Evolutionary conservation across 2,113 vertebrate genomes (phyloP).

Genomic region (Leptodactylus fuscus): DNA sequence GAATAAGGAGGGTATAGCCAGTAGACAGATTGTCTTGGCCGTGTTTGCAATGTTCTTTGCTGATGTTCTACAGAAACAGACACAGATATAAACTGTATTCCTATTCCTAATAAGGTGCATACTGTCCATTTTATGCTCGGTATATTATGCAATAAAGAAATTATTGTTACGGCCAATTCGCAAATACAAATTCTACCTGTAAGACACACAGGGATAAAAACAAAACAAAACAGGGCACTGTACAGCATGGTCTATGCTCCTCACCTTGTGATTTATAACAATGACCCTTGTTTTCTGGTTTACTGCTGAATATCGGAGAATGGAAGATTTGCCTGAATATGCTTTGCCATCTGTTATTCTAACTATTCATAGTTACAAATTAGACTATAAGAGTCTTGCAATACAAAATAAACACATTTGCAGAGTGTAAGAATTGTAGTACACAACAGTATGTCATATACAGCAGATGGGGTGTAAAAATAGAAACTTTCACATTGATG

Average conservation of each 20-base stretch:
- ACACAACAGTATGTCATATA: neutral
- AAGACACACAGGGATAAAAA: too few relatives aligned
- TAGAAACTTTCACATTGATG: neutral
- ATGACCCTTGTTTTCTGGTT: constrained; percentile 7
- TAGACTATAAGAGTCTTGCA: neutral
- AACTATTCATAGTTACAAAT: constrained; percentile 2
- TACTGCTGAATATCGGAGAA: constrained; percentile 10
- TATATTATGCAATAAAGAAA: too few relatives aligned
- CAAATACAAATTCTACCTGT: neutral
- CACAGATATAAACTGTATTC: too few relatives aligned
- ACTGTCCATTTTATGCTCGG: too few relatives aligned
- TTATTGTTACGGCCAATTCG: neutral
- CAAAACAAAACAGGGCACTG: neutral
- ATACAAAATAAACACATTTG: constrained; percentile 3
- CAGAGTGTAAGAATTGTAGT: neutral
- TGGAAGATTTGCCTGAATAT: neutral
- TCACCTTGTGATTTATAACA: neutral
- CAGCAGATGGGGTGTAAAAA: constrained; percentile 4
- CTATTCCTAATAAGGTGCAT: too few relatives aligned
- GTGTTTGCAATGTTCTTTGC: too few relatives aligned
- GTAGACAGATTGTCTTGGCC: too few relatives aligned
- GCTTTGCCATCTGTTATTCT: constrained; percentile 25
- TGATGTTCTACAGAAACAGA: too few relatives aligned
- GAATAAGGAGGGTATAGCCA: too few relatives aligned
- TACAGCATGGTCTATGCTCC: neutral